phyloP scores from a whole-genome alignment of 2,113 vertebrate genomes.

The Spea bombifrons region DNA sequence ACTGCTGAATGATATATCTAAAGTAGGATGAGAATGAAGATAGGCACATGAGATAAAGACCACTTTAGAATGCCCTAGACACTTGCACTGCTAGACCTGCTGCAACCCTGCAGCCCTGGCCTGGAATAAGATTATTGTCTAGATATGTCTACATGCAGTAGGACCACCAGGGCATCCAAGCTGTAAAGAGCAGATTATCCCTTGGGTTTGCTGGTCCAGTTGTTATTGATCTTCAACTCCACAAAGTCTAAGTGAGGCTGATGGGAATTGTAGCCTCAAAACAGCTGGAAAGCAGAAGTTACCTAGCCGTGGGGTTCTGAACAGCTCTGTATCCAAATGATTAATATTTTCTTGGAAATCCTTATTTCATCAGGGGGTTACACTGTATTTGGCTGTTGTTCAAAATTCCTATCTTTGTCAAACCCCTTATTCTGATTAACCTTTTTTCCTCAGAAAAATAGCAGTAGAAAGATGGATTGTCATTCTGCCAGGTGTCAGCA shows the following conservation, averaged over 20 bases:
- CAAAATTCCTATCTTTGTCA: neutral
- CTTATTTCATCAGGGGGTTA: neutral
- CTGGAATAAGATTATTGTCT: too few species aligned
- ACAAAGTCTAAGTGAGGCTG: neutral
- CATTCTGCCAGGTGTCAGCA: slow-evolving; percentile 4
- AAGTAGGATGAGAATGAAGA: too few species aligned
- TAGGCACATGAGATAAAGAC: too few species aligned
- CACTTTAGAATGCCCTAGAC: too few species aligned
- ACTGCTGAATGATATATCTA: too few species aligned
- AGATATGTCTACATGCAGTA: too few species aligned
- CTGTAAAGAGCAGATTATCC: too few species aligned
- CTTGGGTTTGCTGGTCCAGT: neutral
- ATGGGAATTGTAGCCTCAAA: neutral
- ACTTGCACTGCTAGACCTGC: too few species aligned
- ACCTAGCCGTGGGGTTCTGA: neutral
- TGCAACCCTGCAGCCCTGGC: too few species aligned
- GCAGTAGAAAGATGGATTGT: neutral
- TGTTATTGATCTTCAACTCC: neutral
- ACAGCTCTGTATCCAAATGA: neutral
- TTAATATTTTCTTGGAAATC: neutral
- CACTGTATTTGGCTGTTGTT: neutral
- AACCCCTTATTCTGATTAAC: slow-evolving; percentile 1
- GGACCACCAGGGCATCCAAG: too few species aligned
- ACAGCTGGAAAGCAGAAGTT: neutral
- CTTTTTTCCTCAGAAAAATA: neutral